These are phyloP conservation scores for Drosophila eugracilis DNA, from an alignment of 1,140 invertebrate genomes.

Conservation along the genomic window DNA sequence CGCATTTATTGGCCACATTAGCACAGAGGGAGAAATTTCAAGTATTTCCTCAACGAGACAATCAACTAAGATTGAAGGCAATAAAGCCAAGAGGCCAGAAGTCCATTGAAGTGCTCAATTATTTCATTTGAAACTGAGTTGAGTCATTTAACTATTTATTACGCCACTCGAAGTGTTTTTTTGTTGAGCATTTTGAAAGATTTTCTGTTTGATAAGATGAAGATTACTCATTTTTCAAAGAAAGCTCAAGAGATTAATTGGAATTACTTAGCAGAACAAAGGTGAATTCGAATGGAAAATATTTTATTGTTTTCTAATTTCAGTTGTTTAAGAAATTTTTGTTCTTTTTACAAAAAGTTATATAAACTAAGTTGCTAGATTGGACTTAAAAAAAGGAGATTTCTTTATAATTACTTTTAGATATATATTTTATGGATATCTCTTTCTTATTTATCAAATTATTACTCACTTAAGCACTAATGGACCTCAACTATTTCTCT, in stretches of 20 bases:
- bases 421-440: too few species aligned
- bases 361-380: too few species aligned
- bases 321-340: background rate
- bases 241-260: background rate
- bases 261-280: too few species aligned
- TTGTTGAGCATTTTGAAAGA: background rate
- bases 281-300: background rate
- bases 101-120: slow-evolving; percentile 14
- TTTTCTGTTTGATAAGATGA: background rate
- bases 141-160: slow-evolving; percentile 13
- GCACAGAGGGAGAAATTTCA: slow-evolving; percentile 12
- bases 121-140: slow-evolving; percentile 7
- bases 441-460: too few species aligned
- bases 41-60: slow-evolving; percentile 5
- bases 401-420: too few species aligned
- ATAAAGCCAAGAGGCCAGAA: slow-evolving; percentile 24
- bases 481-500: background rate
- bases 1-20: slow-evolving; percentile 25
- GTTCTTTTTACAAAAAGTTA: background rate
- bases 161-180: slow-evolving; percentile 1
- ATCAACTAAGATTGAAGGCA: slow-evolving; percentile 14
- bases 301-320: too few species aligned
- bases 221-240: background rate
- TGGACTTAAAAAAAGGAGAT: too few species aligned
- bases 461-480: background rate